phyloP scores from a whole-genome alignment of 1,140 invertebrate species.

The Hycleus cichorii region DNA sequence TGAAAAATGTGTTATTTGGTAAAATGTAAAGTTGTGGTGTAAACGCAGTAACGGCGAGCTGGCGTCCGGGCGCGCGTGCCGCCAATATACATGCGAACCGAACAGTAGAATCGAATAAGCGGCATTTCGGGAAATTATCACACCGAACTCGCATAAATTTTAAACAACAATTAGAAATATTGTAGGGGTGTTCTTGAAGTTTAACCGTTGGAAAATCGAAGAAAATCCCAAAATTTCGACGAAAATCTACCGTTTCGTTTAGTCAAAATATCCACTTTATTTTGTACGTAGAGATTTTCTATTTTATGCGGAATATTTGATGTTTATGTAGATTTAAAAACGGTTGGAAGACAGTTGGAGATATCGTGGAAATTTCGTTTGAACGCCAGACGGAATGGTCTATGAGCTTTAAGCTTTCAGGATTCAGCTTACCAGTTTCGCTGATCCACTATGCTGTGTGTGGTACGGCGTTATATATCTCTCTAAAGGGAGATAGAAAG shows the following conservation, averaged over 20 bases:
- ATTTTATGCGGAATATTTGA: no score
- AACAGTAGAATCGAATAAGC: slow-evolving; percentile 10
- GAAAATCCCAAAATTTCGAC: no score
- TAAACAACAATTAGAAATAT: not conserved
- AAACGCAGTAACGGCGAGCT: slow-evolving; percentile 17
- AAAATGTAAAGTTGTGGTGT: no score
- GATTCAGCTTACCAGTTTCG: not conserved
- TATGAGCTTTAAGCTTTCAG: not conserved
- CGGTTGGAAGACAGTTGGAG: not conserved
- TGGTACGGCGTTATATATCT: slow-evolving; percentile 11
- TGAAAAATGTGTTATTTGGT: no score
- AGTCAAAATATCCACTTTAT: no score
- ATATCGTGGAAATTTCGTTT: no score
- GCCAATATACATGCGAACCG: slow-evolving; percentile 20
- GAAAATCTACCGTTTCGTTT: no score
- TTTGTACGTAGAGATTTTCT: no score
- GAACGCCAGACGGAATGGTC: no score
- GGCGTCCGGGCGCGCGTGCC: slow-evolving; percentile 32
- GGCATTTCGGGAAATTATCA: not conserved
- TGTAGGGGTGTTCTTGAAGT: no score
- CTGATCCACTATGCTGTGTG: slow-evolving; percentile 3
- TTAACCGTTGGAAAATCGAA: no score
- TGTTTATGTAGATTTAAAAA: not conserved
- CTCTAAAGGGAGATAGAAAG: slow-evolving; percentile 17
- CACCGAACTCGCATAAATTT: no score